Evolutionary conservation across 2,797 vertebrate species (phyloP).

Genomic region (Syndactyla subalaris): DNA sequence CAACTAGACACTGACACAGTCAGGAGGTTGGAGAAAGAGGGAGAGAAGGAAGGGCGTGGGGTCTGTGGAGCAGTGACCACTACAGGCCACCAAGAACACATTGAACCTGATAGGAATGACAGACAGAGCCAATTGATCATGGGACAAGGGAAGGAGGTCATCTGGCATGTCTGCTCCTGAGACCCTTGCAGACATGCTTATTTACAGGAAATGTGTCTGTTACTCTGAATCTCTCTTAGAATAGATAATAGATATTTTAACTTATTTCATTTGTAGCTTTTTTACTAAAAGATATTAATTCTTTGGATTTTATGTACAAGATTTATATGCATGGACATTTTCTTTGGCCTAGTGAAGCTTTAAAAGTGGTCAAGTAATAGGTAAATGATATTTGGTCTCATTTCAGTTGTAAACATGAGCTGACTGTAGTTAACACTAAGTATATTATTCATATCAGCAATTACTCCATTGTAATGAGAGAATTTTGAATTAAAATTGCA

Average conservation of each 20-base stretch:
- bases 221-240: conserved; percentile 10
- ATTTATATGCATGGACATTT: background rate
- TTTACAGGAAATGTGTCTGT: background rate
- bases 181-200: background rate
- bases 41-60: too few species aligned
- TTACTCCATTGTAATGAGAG: background rate
- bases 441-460: background rate
- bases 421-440: background rate
- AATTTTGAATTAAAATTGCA: background rate
- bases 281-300: background rate
- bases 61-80: background rate
- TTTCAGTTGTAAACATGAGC: background rate
- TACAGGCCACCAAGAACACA: background rate
- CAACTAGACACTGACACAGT: background rate
- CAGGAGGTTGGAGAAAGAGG: background rate
- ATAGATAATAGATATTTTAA: background rate
- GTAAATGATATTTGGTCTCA: background rate
- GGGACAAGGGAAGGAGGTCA: background rate
- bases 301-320: background rate
- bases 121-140: background rate
- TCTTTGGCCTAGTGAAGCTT: background rate
- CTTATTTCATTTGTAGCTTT: conserved; percentile 27
- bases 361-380: background rate
- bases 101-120: background rate
- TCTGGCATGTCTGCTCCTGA: background rate